phyloP scores from a whole-genome alignment of 2,888 invertebrate species.

The Ditula angustiorana region DNA sequence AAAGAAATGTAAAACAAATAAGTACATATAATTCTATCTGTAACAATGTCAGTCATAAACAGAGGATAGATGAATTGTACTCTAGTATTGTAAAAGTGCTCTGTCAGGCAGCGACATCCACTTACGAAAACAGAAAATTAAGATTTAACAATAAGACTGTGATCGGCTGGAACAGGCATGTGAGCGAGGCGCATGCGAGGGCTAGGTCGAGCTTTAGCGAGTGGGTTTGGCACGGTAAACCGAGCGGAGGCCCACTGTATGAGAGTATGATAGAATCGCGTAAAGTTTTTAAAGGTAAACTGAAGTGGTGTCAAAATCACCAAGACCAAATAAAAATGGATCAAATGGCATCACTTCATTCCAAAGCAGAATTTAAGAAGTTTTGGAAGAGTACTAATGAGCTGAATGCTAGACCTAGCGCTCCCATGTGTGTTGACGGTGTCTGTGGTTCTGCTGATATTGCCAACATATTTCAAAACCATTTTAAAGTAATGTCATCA shows the following conservation, averaged over 20 bases:
- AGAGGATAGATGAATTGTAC: background rate
- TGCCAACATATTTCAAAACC: background rate
- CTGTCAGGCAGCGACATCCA: background rate
- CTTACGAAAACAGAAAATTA: no score
- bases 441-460: background rate
- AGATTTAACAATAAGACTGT: background rate
- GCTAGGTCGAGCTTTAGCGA: slow-evolving; percentile 2
- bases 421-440: background rate
- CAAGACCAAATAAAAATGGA: background rate
- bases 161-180: background rate
- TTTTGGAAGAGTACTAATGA: background rate
- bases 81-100: background rate
- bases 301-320: background rate
- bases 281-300: background rate
- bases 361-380: background rate
- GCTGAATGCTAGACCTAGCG: background rate
- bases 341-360: background rate
- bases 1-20: background rate
- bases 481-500: background rate
- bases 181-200: slow-evolving; percentile 16
- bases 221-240: slow-evolving; percentile 4
- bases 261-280: slow-evolving; percentile 4
- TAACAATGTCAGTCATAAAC: background rate
- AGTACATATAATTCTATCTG: background rate
- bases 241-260: background rate